Base-by-base conservation (phyloP, 2,888 invertebrate species). In the Linnaemya tessellans region DNA sequence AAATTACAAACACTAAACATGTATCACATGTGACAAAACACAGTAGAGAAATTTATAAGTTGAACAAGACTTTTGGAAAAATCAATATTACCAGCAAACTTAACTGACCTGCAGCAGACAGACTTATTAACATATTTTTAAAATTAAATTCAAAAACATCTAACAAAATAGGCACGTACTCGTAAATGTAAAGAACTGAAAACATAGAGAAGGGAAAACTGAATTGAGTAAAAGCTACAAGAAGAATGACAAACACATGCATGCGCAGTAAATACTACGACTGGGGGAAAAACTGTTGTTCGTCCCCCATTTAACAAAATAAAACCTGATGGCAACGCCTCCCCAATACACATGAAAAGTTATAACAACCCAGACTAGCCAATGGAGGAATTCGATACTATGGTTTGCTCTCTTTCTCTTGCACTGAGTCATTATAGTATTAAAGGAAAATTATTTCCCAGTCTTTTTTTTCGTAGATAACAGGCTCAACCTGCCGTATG, bases 61-160 rank as follows among this genome's bases (percentile, higher is more conserved):
- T 46, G 51, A 11, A 41, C 7, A 43, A 54, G 51, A 30, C 13
- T 22, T 58, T 18, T 38, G 43, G 13, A 43, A 80, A 85, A 85
- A 85, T 85, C 85, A 79, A 85, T 85, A 85, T 65, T 70, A 64
- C 38, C 46, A 67, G 43, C 49, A 74, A 68, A 85, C 65, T 74
- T 65, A 75, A 85, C 74, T 85, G 85, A 85, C 85, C 85, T 85
- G 71, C 51, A 54, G 81, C 71, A 85, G 82, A 82, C 71, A 85
- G 82, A 82, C 56, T 85, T 79, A 85, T 85, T 85, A 85, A 82
- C 85, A 82, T 78, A 79, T 74, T 82, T 82, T 75, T 56, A 13
- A 58, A 41, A 49, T 56, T 13, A 54, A 35, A 62, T 20, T 46
- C 15, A 43, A 30, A 54, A 25, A 46, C 41, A 25, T 73, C 58